Conservation (phyloP, 2,797 vertebrate species). For the Acanthurus lineatus region DNA sequence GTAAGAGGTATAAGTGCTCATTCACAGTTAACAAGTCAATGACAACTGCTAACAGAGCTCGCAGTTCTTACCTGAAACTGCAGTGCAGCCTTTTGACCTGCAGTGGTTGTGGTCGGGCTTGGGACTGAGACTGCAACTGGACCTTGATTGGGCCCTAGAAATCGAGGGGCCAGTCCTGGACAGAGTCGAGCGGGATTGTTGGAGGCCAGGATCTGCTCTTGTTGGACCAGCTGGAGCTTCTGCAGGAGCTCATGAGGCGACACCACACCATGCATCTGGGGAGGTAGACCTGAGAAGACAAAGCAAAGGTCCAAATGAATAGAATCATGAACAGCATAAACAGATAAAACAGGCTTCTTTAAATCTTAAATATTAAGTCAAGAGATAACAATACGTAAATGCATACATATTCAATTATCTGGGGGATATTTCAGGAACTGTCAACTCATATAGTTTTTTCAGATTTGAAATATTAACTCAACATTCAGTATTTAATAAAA, state of each 20-base stretch:
- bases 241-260: slow-evolving; percentile 92
- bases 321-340: not conserved
- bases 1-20: not conserved
- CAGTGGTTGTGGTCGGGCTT: slow-evolving; percentile 63
- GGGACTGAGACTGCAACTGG: slow-evolving; percentile 69
- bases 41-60: not conserved
- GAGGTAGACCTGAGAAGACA: slow-evolving; percentile 50
- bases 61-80: slow-evolving; percentile 86
- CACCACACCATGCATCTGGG: slow-evolving; percentile 81
- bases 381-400: not conserved
- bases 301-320: not conserved
- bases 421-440: no score
- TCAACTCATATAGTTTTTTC: no score
- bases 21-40: not conserved
- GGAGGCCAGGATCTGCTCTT: slow-evolving; percentile 87
- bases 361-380: not conserved
- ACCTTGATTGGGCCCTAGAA: slow-evolving; percentile 82
- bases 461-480: not conserved
- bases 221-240: slow-evolving; percentile 92
- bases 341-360: not conserved
- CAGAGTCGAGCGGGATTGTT: slow-evolving; percentile 83
- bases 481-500: not conserved
- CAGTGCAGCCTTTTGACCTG: slow-evolving; percentile 80
- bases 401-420: not conserved
- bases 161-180: slow-evolving; percentile 89